Conservation (phyloP, 1,140 invertebrate species). For the Ceratosolen solmsi region DNA sequence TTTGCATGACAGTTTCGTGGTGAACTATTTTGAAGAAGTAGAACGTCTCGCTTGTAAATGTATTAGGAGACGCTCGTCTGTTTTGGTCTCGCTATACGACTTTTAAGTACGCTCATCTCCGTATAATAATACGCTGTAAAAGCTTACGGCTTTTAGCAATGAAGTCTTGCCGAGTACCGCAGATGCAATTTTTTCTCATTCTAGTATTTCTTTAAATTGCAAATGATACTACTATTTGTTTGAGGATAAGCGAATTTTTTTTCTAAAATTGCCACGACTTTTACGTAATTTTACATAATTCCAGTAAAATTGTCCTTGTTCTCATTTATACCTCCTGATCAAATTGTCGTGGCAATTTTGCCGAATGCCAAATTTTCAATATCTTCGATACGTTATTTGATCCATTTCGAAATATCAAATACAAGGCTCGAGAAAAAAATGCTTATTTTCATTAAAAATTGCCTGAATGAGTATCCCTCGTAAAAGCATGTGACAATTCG, state of each 20-base stretch:
- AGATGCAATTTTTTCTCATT: background rate
- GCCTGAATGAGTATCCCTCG: no score
- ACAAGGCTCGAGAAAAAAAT: no score
- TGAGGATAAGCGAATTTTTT: background rate
- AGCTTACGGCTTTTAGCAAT: constrained; percentile 1
- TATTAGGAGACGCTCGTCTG: constrained; percentile 26
- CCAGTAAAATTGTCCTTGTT: no score
- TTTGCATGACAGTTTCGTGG: constrained; percentile 41
- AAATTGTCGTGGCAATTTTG: no score
- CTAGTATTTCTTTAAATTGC: background rate
- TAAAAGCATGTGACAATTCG: no score
- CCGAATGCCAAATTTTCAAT: no score
- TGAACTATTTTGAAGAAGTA: constrained; percentile 37
- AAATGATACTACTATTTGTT: background rate
- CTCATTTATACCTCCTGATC: no score
- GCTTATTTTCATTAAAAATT: no score
- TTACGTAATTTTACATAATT: no score
- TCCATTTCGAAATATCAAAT: no score
- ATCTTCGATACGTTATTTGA: no score
- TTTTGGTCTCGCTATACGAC: constrained; percentile 7
- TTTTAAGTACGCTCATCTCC: constrained; percentile 31
- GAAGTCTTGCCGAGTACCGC: background rate
- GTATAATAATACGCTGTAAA: constrained; percentile 20
- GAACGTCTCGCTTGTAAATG: constrained; percentile 25
- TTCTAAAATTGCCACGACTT: no score